These are phyloP conservation scores for Lasioglossum figueresi DNA, from an alignment of 2,888 invertebrate genomes.

Conservation along the genomic window DNA sequence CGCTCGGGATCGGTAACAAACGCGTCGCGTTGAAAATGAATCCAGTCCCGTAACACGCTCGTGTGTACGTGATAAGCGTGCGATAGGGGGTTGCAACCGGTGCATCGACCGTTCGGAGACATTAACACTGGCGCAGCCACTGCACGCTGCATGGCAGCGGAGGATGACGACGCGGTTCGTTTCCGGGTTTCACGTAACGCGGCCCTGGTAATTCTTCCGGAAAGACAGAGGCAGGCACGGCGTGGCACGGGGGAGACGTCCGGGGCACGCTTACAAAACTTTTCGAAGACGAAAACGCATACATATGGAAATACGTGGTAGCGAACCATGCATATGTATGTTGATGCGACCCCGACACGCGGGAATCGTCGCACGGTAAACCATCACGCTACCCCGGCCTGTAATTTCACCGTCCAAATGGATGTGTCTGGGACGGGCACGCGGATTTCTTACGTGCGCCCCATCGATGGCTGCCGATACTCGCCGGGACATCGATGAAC, in stretches of 20 bases:
- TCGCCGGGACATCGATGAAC: conserved; percentile 44
- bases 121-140: conserved; percentile 50
- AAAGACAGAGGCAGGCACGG: conserved; percentile 62
- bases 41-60: neutral
- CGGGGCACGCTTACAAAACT: conserved; percentile 26
- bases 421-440: conserved; percentile 53
- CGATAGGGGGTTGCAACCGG: conserved; percentile 8
- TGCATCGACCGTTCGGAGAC: conserved; percentile 38
- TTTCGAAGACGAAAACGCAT: conserved; percentile 58
- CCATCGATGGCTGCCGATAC: conserved; percentile 59
- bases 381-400: conserved; percentile 55
- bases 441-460: conserved; percentile 60
- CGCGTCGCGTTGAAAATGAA: neutral
- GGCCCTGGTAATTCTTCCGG: conserved; percentile 52
- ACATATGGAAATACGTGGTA: conserved; percentile 52
- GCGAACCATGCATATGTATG: conserved; percentile 39
- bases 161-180: conserved; percentile 27
- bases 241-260: conserved; percentile 59
- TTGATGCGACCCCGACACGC: conserved; percentile 20
- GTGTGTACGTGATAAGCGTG: conserved; percentile 6
- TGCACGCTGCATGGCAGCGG: conserved; percentile 18
- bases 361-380: conserved; percentile 38
- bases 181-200: conserved; percentile 34
- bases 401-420: conserved; percentile 65
- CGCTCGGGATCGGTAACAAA: neutral